A percentile compares a stretch with the other conserved stretches of the same genome.
Conservation (phyloP, 2,113 vertebrate species). For the Sitta europaea region DNA sequence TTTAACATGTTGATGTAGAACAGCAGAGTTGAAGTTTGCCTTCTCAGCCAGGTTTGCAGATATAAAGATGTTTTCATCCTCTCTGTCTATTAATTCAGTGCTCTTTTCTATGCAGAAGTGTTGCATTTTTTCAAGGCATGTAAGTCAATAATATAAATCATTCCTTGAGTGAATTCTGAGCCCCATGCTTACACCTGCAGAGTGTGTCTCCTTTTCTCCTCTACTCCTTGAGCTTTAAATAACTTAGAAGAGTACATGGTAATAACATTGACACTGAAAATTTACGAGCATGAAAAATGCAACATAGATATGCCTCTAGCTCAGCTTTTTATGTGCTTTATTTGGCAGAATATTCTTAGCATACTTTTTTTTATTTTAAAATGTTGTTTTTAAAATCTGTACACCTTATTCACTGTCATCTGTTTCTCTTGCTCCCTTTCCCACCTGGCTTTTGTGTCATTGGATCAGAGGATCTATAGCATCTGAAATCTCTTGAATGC, state of each 20-base stretch:
- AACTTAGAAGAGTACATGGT: background rate
- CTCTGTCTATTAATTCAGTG: background rate
- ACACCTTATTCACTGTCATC: background rate
- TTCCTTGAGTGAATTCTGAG: background rate
- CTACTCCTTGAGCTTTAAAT: constrained; percentile 9
- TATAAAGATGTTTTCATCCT: background rate
- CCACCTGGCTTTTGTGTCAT: background rate
- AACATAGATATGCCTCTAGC: background rate
- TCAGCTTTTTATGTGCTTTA: background rate
- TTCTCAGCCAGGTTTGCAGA: background rate
- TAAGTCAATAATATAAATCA: constrained; percentile 24
- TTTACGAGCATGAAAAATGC: constrained; percentile 27
- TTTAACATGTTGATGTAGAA: background rate
- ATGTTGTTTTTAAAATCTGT: background rate
- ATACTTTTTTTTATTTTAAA: background rate
- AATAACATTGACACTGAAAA: constrained; percentile 13
- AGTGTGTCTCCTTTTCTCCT: background rate
- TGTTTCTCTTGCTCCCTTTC: background rate
- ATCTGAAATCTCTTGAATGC: background rate
- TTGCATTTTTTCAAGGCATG: background rate
- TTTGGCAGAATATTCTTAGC: background rate
- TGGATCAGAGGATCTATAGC: background rate
- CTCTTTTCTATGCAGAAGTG: background rate
- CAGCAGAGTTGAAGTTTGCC: background rate
- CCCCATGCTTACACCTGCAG: background rate